Conservation (phyloP, 2,797 vertebrate species). For the Paramormyrops hopkinsi region DNA sequence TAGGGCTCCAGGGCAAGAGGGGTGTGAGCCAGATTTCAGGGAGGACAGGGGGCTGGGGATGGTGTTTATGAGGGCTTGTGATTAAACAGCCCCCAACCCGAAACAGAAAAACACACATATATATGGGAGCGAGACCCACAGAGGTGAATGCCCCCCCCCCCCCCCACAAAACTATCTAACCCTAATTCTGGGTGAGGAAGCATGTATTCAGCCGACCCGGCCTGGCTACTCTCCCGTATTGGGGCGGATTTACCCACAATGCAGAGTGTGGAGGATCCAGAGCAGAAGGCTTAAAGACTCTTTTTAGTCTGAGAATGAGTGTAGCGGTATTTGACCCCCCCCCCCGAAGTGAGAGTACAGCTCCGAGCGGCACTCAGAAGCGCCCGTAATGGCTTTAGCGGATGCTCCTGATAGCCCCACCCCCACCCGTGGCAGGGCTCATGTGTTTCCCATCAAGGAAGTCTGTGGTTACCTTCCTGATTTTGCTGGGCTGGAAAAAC, state of each 20-base stretch:
- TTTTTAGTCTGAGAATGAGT: not conserved
- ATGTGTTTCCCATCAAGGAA: conserved; percentile 98
- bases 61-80: not conserved
- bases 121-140: not conserved
- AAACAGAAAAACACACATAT: not conserved
- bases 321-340: conserved; percentile 31
- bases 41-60: not conserved
- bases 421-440: conserved; percentile 58
- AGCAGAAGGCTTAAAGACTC: not conserved
- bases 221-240: conserved; percentile 48
- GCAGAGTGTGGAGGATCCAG: conserved; percentile 38
- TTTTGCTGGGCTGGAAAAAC: conserved; percentile 99
- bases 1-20: not conserved
- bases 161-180: not conserved
- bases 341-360: conserved; percentile 37
- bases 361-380: conserved; percentile 54
- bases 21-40: not conserved
- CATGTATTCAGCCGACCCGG: conserved; percentile 44
- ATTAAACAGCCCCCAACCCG: not conserved
- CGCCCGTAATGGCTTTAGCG: conserved; percentile 68
- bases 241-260: conserved; percentile 36
- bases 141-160: not conserved
- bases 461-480: conserved; percentile 98
- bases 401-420: conserved; percentile 74
- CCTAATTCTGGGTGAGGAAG: not conserved